Evolutionary conservation across 2,888 invertebrate genomes (phyloP), one percentile per base, ranked within the genome.

Genomic region (Myopa testacea): DNA sequence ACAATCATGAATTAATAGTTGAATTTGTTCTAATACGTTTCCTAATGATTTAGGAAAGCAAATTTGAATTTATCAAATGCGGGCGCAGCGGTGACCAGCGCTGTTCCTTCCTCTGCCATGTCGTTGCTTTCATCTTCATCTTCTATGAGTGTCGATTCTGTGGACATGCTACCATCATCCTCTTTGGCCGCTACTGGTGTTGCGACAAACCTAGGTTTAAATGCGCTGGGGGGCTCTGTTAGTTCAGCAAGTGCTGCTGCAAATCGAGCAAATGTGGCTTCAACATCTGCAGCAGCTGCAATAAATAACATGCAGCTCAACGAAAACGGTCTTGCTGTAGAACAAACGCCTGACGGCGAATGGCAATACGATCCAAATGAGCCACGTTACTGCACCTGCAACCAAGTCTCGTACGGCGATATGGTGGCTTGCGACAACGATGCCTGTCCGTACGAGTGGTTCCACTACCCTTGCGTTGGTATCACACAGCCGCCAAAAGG

Each of bases 381-480:
- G 89, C 98, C 98, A 0, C 91, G 95, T 83, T 98, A 98, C 90
- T 98, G 98, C 89, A 93, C 98, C 84, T 98, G 98, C 90, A 98
- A 98, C 90, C 97, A 98, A 90, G 97, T 98, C 34, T 97, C 97
- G 0, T 98, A 98, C 86, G 98, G 98, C 0, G 97, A 98, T 88
- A 99, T 99, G 99, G 98, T 99, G 65, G 99, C 98, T 80, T 99
- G 99, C 90, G 99, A 99, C 90, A 98, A 98, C 89, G 95, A 96
- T 89, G 96, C 97, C 87, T 99, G 99, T 90, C 97, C 97, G 2
- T 97, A 96, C 86, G 98, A 99, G 90, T 99, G 99, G 99, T 99
- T 99, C 91, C 99, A 99, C 91, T 99, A 98, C 90, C 96, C 96
- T 7, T 99, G 99, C 89, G 99, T 99, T 73, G 97, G 96, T 71